Conservation (phyloP, 2,113 vertebrate genomes). For the Chinchilla lanigera region DNA sequence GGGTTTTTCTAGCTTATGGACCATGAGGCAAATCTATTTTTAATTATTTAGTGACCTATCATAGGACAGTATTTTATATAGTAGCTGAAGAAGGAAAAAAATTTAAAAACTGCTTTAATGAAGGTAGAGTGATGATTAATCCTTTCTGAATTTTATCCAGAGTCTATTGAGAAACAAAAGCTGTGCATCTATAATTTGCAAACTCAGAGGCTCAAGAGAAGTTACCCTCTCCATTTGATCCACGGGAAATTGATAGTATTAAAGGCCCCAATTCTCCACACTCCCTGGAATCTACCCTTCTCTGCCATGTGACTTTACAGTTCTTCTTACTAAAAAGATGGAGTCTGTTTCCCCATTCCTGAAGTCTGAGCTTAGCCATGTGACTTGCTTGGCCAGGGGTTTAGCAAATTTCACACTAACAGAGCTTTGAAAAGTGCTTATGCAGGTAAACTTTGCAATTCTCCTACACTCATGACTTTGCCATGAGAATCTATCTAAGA, state of each 20-base stretch:
- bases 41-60: not conserved
- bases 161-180: conserved; percentile 60
- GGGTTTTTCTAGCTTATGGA: not conserved
- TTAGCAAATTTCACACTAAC: not conserved
- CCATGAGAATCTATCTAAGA: not conserved
- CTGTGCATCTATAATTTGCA: conserved; percentile 33
- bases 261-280: not conserved
- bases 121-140: conserved; percentile 48
- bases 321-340: not conserved
- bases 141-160: conserved; percentile 38
- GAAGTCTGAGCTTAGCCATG: not conserved
- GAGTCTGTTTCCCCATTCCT: not conserved
- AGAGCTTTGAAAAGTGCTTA: not conserved
- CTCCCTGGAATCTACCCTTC: not conserved
- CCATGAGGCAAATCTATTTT: conserved; percentile 18
- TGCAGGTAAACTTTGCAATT: not conserved
- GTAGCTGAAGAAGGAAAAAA: not conserved
- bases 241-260: not conserved
- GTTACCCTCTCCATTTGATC: not conserved
- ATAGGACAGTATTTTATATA: not conserved
- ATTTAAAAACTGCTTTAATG: conserved; percentile 50
- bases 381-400: not conserved
- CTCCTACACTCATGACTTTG: not conserved
- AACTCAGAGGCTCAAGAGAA: conserved; percentile 17
- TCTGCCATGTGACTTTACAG: not conserved